These are phyloP conservation scores for Sitophilus oryzae DNA, from an alignment of 1,140 invertebrate species.

Conservation along the genomic window DNA sequence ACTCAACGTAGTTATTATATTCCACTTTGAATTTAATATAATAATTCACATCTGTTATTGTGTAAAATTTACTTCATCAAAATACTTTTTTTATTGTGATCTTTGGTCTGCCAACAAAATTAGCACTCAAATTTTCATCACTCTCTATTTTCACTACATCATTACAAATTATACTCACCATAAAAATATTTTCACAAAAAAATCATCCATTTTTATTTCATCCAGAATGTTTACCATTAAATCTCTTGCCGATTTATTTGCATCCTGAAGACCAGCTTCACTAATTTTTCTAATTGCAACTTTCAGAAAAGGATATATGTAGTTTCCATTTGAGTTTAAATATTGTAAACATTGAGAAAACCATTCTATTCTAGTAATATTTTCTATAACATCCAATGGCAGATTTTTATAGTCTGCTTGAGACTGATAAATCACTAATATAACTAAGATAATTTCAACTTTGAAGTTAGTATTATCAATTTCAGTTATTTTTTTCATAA, in stretches of 20 bases:
- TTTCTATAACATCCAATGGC: slow-evolving; percentile 47
- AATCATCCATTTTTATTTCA: slow-evolving; percentile 49
- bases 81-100: slow-evolving; percentile 21
- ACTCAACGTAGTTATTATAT: no score
- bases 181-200: slow-evolving; percentile 40
- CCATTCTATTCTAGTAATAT: slow-evolving; percentile 47
- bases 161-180: slow-evolving; percentile 36
- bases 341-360: slow-evolving; percentile 49
- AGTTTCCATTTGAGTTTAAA: slow-evolving; percentile 47
- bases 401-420: slow-evolving; percentile 48
- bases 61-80: not conserved
- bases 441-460: slow-evolving; percentile 52
- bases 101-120: no score
- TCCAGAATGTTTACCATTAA: slow-evolving; percentile 50
- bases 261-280: slow-evolving; percentile 44
- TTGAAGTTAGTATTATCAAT: slow-evolving; percentile 48
- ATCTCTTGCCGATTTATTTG: slow-evolving; percentile 37
- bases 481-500: slow-evolving; percentile 57
- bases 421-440: slow-evolving; percentile 56
- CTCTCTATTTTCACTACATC: no score
- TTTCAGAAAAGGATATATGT: slow-evolving; percentile 50
- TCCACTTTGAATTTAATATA: no score
- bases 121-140: no score
- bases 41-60: no score
- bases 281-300: slow-evolving; percentile 48